Evolutionary conservation across 2,888 invertebrate genomes (phyloP).

Genomic region (Heliothis peltigera): DNA sequence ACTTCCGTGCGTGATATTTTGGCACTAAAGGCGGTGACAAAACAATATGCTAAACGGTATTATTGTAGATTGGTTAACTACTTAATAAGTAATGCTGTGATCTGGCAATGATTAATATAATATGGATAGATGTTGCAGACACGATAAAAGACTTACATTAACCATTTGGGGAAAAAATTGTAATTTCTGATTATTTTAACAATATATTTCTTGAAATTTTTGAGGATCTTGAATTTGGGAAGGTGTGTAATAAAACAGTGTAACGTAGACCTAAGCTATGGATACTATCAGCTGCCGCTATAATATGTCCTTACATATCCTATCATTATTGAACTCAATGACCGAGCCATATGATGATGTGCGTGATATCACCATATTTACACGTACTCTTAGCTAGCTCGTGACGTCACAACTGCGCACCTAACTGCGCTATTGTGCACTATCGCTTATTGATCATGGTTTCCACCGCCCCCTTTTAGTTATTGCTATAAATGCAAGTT

Average conservation of each 20-base stretch:
- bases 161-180: background rate
- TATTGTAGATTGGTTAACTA: conserved; percentile 27
- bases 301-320: background rate
- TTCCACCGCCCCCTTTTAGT: conserved; percentile 11
- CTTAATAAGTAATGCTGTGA: conserved; percentile 32
- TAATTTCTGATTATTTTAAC: no score
- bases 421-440: conserved; percentile 41
- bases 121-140: background rate
- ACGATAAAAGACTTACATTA: background rate
- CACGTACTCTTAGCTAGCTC: conserved; percentile 13
- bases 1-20: conserved; percentile 23
- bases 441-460: conserved; percentile 45
- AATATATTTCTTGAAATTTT: no score
- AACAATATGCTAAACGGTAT: conserved; percentile 32
- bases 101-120: conserved; percentile 6
- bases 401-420: conserved; percentile 47
- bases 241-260: no score
- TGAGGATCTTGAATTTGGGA: no score
- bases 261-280: no score
- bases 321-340: conserved; percentile 11
- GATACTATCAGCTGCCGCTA: background rate
- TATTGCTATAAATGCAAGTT: conserved; percentile 2
- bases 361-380: conserved; percentile 22
- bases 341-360: conserved; percentile 14
- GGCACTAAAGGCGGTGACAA: conserved; percentile 15